These are phyloP conservation scores for Hyperoplus immaculatus DNA, from an alignment of 2,797 vertebrate species.

Conservation along the genomic window DNA sequence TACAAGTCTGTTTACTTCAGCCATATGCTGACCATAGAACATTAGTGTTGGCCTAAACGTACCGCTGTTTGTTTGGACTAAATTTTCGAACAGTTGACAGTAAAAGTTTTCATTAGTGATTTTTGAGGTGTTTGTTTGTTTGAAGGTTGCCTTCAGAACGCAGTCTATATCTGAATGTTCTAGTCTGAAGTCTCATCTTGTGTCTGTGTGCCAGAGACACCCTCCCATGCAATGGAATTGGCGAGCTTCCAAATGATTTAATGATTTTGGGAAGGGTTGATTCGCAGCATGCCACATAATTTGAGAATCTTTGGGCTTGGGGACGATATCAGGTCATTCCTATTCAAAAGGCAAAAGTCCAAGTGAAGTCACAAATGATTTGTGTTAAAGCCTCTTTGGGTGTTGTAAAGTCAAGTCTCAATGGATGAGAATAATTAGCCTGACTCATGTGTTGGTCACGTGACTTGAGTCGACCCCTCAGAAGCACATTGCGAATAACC, in stretches of 20 bases:
- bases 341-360: background rate
- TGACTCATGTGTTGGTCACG: background rate
- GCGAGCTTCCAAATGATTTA: background rate
- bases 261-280: background rate
- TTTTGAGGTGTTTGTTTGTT: background rate
- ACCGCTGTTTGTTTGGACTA: background rate
- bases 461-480: background rate
- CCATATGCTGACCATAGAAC: background rate
- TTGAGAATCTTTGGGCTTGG: background rate
- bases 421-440: too few relatives aligned
- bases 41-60: background rate
- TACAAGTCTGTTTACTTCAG: too few relatives aligned
- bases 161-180: background rate
- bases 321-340: background rate
- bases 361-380: background rate
- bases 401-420: background rate
- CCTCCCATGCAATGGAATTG: background rate
- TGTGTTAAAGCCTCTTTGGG: background rate
- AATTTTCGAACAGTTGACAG: background rate
- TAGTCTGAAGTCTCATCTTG: background rate
- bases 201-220: background rate
- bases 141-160: background rate
- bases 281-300: background rate
- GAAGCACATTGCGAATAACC: background rate
- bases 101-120: background rate